A percentile compares a stretch with the other conserved stretches of the same genome.
Evolutionary conservation across 1,140 invertebrate species (phyloP).

Genomic region (Yoshiicerus persimilis): DNA sequence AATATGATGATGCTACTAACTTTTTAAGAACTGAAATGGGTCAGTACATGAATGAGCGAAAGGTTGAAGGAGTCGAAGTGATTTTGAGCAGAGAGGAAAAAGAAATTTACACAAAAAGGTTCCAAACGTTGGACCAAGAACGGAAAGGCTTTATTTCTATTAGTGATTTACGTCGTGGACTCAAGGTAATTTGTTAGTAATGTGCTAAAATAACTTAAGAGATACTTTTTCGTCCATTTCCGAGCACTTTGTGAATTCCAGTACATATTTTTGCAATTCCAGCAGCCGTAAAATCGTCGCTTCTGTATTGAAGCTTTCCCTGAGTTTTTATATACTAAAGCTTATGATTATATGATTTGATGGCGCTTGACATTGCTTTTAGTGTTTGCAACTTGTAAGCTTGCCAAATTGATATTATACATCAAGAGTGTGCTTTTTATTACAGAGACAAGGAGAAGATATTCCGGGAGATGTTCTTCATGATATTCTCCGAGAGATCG

Average conservation of each 20-base stretch:
- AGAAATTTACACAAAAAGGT: conserved; percentile 88
- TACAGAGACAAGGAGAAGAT: conserved; percentile 84
- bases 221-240: not conserved
- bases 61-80: conserved; percentile 80
- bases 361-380: not conserved
- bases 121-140: conserved; percentile 92
- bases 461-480: conserved; percentile 94
- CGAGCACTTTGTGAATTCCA: not conserved
- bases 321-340: not conserved
- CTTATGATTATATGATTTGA: not conserved
- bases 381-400: not conserved
- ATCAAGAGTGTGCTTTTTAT: not conserved
- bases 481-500: conserved; percentile 95
- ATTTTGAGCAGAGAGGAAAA: conserved; percentile 95
- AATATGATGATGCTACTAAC: conserved; percentile 74
- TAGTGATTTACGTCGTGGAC: conserved; percentile 89
- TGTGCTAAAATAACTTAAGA: not conserved
- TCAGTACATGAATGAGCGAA: conserved; percentile 83
- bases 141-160: conserved; percentile 97
- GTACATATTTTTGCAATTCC: not conserved
- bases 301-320: too few relatives aligned
- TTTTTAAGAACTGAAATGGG: conserved; percentile 97
- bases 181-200: conserved; percentile 71
- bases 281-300: not conserved
- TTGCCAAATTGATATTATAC: not conserved